Conservation (phyloP, 23 tunicate species). For the Trididemnum clinides region DNA sequence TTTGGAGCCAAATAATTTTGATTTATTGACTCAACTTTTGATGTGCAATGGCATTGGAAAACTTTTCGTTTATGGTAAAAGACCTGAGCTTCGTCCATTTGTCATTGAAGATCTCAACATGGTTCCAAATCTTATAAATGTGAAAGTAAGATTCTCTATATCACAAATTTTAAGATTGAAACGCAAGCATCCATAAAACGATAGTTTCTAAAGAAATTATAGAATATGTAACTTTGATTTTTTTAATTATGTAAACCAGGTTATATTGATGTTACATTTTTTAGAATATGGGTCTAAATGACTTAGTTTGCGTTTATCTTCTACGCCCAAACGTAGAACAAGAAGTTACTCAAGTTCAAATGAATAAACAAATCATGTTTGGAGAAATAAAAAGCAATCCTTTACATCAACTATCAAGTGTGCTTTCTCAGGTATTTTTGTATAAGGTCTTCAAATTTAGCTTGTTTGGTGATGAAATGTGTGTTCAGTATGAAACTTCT, state of each 20-base stretch:
- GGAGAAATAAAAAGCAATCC: constrained; percentile 92
- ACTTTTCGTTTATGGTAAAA: constrained; percentile 72
- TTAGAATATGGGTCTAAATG: constrained; percentile 58
- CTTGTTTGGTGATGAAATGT: too few species aligned
- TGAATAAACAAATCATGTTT: constrained; percentile 81
- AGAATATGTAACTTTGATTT: background rate
- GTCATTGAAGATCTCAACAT: constrained; percentile 73
- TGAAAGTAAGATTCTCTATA: too few species aligned
- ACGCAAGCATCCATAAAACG: too few species aligned
- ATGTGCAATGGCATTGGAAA: constrained; percentile 56
- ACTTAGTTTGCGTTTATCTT: constrained; percentile 73
- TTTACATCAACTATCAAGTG: constrained; percentile 68
- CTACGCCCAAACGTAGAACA: constrained; percentile 44
- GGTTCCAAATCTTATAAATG: constrained; percentile 69
- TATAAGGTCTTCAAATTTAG: too few species aligned
- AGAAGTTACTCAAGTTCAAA: constrained; percentile 68
- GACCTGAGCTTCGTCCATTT: constrained; percentile 80
- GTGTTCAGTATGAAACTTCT: too few species aligned
- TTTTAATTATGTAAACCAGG: background rate
- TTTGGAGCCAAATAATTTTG: constrained; percentile 71
- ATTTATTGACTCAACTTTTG: constrained; percentile 69
- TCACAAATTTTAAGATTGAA: too few species aligned
- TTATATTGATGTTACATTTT: too few species aligned
- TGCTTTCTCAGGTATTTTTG: constrained; percentile 83
- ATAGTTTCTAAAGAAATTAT: too few species aligned